phyloP scores from a whole-genome alignment of 2,888 invertebrate species.

The Tiphia femorata region DNA sequence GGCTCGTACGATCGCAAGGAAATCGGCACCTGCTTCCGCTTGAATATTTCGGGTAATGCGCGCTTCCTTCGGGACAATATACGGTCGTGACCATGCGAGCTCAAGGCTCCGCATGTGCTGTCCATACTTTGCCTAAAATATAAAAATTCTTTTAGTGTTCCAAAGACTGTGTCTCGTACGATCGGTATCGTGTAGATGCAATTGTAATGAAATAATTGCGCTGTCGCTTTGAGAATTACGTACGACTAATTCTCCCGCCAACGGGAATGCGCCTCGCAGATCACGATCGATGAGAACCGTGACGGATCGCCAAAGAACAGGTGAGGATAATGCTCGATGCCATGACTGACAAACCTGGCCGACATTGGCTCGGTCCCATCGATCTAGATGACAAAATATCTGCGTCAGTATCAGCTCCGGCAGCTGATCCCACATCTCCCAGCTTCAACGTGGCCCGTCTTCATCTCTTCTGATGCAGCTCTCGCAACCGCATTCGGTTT shows the following conservation, averaged over 20 bases:
- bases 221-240: too few relatives aligned
- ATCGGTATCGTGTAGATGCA: too few relatives aligned
- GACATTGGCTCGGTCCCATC: conserved; percentile 56
- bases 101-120: conserved; percentile 69
- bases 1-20: conserved; percentile 62
- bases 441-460: conserved; percentile 50
- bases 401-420: conserved; percentile 66
- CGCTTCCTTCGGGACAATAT: conserved; percentile 53
- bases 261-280: conserved; percentile 53
- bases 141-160: too few relatives aligned
- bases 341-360: conserved; percentile 59
- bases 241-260: conserved; percentile 59
- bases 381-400: conserved; percentile 59
- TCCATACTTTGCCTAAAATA: conserved; percentile 65
- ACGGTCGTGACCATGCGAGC: conserved; percentile 70
- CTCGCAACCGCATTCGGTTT: conserved; percentile 23
- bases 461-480: conserved; percentile 53
- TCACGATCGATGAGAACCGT: conserved; percentile 61
- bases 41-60: conserved; percentile 64
- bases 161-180: too few relatives aligned
- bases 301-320: conserved; percentile 63
- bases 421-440: conserved; percentile 66
- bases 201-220: too few relatives aligned
- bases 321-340: conserved; percentile 58
- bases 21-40: conserved; percentile 66